Conservation (phyloP, 2,797 vertebrate species). For the Perodicticus potto region DNA sequence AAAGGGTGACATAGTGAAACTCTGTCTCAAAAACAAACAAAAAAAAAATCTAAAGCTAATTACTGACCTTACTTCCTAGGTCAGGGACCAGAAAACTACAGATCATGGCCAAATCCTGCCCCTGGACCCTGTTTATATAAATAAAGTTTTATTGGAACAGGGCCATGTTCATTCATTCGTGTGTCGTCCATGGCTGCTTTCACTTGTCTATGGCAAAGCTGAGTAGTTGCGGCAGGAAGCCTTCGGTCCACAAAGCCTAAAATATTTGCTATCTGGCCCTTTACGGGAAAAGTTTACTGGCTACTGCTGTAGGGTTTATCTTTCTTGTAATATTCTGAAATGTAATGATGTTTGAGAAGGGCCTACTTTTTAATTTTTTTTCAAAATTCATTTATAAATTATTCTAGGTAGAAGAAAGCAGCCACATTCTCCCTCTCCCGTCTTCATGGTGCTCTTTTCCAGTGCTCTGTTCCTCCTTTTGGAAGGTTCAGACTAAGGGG, state of each 20-base stretch:
- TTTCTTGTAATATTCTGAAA: conserved; percentile 16
- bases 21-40: too few species aligned
- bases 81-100: neutral
- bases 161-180: neutral
- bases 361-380: neutral
- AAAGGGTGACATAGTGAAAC: too few species aligned
- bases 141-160: neutral
- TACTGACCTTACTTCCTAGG: neutral
- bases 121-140: neutral
- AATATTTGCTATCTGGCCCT: neutral
- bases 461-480: neutral
- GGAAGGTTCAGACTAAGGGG: neutral
- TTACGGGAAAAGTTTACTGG: neutral
- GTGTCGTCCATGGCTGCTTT: neutral
- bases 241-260: neutral
- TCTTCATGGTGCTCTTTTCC: neutral
- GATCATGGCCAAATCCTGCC: neutral
- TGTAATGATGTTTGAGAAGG: conserved; percentile 8
- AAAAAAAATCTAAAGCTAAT: neutral
- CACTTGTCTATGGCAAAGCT: neutral
- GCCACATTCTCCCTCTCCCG: neutral
- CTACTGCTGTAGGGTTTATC: neutral
- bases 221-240: neutral
- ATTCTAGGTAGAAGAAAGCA: neutral
- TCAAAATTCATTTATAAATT: conserved; percentile 16